Percentiles rank a stretch among this genome's conserved stretches.
Conservation (phyloP, 37 sponge, comb jelly and placozoan species). For the Bolinopsis microptera region DNA sequence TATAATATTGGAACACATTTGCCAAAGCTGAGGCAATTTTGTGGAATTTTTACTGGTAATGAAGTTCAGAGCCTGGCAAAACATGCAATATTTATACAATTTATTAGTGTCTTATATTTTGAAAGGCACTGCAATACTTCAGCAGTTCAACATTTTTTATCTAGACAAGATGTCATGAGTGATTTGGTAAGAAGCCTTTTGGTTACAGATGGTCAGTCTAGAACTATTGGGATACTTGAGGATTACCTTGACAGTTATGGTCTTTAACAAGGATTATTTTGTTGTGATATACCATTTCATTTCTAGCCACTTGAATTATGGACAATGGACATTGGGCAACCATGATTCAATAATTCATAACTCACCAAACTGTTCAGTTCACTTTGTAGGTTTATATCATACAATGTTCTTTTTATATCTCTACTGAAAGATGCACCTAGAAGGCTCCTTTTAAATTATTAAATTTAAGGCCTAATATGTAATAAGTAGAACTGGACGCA, state of each 20-base stretch:
- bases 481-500: no score
- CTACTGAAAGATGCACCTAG: no score
- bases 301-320: no score
- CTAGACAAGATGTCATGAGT: background rate
- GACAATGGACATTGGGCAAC: no score
- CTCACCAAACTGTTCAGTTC: no score
- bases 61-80: background rate
- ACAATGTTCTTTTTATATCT: no score
- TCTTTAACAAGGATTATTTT: no score
- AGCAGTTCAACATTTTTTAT: conserved; percentile 1
- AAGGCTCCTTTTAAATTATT: no score
- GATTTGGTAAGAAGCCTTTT: conserved; percentile 6
- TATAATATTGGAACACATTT: background rate
- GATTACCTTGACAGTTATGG: background rate
- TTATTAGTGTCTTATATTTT: conserved; percentile 2
- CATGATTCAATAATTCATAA: no score
- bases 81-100: conserved; percentile 23
- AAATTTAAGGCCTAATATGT: no score
- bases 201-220: background rate
- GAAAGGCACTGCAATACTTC: background rate
- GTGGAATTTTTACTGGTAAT: background rate
- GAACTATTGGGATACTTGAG: background rate
- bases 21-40: background rate
- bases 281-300: no score
- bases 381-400: no score